Evolutionary conservation across 1,140 invertebrate genomes (phyloP).

Genomic region (Adelges cooleyi): DNA sequence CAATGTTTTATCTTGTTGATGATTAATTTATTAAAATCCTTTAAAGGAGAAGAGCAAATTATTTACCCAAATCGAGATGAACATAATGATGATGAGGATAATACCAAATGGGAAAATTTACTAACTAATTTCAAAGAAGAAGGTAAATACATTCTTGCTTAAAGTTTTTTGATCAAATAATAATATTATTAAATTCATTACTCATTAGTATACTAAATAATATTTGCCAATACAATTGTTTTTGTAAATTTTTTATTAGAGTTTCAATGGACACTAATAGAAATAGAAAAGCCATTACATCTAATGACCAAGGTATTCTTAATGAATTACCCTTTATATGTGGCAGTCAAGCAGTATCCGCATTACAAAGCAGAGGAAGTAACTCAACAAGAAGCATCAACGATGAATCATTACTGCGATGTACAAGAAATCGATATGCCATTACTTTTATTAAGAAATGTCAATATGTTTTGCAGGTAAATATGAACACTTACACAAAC

Average conservation of each 20-base stretch:
- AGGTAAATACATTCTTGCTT: background rate
- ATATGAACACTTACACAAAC: too few relatives aligned
- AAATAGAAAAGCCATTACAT: constrained; percentile 64
- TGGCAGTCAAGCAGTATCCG: constrained; percentile 77
- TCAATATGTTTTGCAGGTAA: constrained; percentile 70
- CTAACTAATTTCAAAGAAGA: constrained; percentile 18
- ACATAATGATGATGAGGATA: constrained; percentile 12
- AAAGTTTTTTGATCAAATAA: background rate
- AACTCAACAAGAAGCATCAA: constrained; percentile 61
- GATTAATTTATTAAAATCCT: constrained; percentile 33
- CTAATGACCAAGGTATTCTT: constrained; percentile 70
- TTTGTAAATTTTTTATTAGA: constrained; percentile 7
- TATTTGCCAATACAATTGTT: too few relatives aligned
- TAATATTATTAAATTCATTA: too few relatives aligned
- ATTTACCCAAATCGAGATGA: constrained; percentile 10
- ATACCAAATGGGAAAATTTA: constrained; percentile 13
- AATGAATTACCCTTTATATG: constrained; percentile 81
- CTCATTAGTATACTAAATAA: too few relatives aligned
- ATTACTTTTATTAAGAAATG: constrained; percentile 74
- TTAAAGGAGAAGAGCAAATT: constrained; percentile 11
- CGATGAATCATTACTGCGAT: constrained; percentile 73
- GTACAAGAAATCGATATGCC: constrained; percentile 86
- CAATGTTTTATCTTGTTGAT: constrained; percentile 40
- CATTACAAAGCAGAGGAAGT: constrained; percentile 64
- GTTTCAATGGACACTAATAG: constrained; percentile 53